Base-by-base conservation (phyloP, 2,113 vertebrate genomes). In the Scytalopus superciliaris region DNA sequence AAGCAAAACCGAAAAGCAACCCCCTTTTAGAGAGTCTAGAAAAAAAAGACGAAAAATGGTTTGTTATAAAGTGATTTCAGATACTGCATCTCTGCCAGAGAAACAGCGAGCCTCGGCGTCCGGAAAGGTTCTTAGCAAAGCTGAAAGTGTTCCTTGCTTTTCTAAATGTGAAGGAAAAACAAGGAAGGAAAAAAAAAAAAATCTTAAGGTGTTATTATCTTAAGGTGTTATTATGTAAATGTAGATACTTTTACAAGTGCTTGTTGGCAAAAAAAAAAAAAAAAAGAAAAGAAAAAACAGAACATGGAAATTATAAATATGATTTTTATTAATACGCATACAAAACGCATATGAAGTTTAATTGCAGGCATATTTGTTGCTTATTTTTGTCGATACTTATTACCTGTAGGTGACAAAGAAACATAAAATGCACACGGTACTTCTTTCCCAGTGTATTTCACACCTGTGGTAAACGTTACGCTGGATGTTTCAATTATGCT, bases 371-470 rank as follows among this genome's bases (percentile, higher is more conserved):
- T 97, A 96, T 97, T 96, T 97, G 96, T 98, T 96, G 96, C 97
- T 97, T 97, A 39, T 91, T 96, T 96, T 95, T 96, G 95, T 97
- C 91, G 70, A 95, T 97, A 96, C 93, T 95, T 97, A 94, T 97
- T 97, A 97, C 95, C 79, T 97, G 96, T 97, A 97, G 95, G 90
- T 97, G 90, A 96, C 89, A 96, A 97, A 95, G 87, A 94, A 94
- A 63, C 93, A 53, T 96, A 97, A 97, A 96, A 96, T 97, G 96
- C 96, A 97, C 96, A 96, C 86, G 95, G 93, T 97, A 90, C 92
- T 95, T 95, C 96, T 94, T 92, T 96, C 96, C 97, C 95, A 96
- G 96, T 98, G 97, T 98, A 97, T 97, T 97, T 96, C 97, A 96
- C 96, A 97, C 94, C 97, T 97, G 97, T 98, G 97, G 97, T 97